Base-by-base conservation (phyloP, 1,140 invertebrate species). In the Panagrolaimus sp. region DNA sequence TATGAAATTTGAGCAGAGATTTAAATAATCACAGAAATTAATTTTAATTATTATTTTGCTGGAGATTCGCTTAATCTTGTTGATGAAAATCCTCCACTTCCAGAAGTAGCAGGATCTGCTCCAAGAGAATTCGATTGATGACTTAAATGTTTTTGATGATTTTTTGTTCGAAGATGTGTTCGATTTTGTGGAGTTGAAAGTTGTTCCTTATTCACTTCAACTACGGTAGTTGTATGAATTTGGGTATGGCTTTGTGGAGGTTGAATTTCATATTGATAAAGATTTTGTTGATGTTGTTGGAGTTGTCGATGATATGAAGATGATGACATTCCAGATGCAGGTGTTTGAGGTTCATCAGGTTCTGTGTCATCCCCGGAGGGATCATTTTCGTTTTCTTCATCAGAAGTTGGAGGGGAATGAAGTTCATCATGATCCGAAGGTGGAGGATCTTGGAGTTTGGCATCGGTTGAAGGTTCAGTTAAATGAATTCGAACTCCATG, bases 231-330 rank as follows among this genome's bases (percentile, higher is more conserved):
- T 4, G 52, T 58, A 8, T 21, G 21, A 15, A 24, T 48, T 28
- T 21, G 21, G 0, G 52, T 58, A 21, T 58, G 52, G 17, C 21
- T 26, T 26, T 58, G 52, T 21, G 52, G 52, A 10, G 52, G 52
- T 58, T 58, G 52, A 21, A 58, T 28, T 58, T 58, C 52, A 21
- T 58, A 58, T 21, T 21, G 21, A 26, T 58, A 58, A 28, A 58
- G 21, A 21, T 58, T 28, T 21, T 28, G 21, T 1, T 28, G 8
- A 2, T n/a, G 12, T 58, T 28, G 5, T 1, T 12, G 14, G 4
- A 0, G 21, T 0, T 10, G 52, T 2, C 12, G 8, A 5, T 14
- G 14, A 12, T 58, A 21, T 21, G 52, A 58, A 12, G 21, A 21
- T 21, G 52, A 58, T 38, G 32, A 38, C 32, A 38, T 38, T 4